Evolutionary conservation across 2,888 invertebrate genomes (phyloP), one percentile per base, ranked within the genome.

Genomic region (Sisyra nigra): DNA sequence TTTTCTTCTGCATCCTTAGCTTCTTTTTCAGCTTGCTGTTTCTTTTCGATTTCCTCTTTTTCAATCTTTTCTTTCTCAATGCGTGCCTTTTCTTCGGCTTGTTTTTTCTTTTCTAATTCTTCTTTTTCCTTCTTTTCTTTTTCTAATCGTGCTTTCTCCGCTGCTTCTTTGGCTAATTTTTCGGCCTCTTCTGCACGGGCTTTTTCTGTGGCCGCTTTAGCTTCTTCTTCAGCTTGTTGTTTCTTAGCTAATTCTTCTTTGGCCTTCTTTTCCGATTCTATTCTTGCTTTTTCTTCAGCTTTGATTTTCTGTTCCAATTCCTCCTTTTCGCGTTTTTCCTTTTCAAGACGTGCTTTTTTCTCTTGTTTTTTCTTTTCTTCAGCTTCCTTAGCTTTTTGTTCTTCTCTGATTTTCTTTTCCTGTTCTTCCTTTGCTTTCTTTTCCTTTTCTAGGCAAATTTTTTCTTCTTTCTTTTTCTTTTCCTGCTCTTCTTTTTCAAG

Each of bases 141-240:
- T 31, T 15, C n/a, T 15, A 3, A 13, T 14, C 7, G 4, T 2
- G 5, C 11, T 8, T 40, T 30, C 6, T 9, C 13, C 29, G 19
- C 14, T 14, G 3, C 17, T n/a, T 37, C 45, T 29, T 34, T 3
- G 18, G 33, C 36, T 8, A 35, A 19, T 35, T 45, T 43, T 5
- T 9, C 9, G 10, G 17, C 24, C 7, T 11, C 29, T 9, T 42
- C 42, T 2, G 4, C 3, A 4, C 11, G 45, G 40, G 32, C 42
- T 36, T 41, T 48, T 36, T 42, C 44, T 40, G 41, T 36, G 18
- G 36, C 42, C 40, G 47, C 44, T 40, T 45, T 45, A 47, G 50
- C 41, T 17, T 35, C 15, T 14, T 14, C 13, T 13, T 9, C 35
- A 14, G 13, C 9, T 2, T 8, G 46, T 41, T 44, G 49, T 31